Evolutionary conservation across 1,140 invertebrate genomes (phyloP).

Genomic region (Phthorimaea operculella): DNA sequence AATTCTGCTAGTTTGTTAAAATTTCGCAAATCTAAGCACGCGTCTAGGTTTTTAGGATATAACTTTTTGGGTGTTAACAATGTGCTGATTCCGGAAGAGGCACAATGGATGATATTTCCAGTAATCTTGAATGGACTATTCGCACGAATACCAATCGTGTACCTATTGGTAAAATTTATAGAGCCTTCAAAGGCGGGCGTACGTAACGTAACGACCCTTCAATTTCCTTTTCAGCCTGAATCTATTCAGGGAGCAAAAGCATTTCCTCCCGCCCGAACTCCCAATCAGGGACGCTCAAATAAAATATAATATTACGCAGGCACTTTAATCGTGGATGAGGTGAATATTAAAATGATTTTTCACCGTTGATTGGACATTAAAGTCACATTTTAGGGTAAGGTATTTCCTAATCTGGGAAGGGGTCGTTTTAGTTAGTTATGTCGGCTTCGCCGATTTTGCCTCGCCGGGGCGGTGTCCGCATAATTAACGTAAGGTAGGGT

Average conservation of each 20-base stretch:
- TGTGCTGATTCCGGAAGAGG: neutral
- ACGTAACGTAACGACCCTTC: slow-evolving; percentile 50
- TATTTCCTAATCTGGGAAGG: neutral
- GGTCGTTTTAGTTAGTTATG: neutral
- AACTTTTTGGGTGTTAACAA: neutral
- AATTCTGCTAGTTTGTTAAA: slow-evolving; percentile 28
- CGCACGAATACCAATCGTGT: slow-evolving; percentile 40
- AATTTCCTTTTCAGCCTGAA: slow-evolving; percentile 50
- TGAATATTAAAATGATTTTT: slow-evolving; percentile 46
- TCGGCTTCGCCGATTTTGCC: neutral
- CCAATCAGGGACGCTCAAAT: slow-evolving; percentile 43
- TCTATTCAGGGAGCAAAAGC: slow-evolving; percentile 45
- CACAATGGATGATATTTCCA: neutral
- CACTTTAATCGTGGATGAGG: slow-evolving; percentile 38
- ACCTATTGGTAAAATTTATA: slow-evolving; percentile 41
- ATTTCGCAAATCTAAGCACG: slow-evolving; percentile 29
- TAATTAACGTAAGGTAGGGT: slow-evolving; percentile 18
- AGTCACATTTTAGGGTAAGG: slow-evolving; percentile 2
- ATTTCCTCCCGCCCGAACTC: slow-evolving; percentile 38
- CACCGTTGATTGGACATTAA: slow-evolving; percentile 12
- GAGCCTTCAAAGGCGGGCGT: slow-evolving; percentile 33
- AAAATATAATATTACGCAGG: slow-evolving; percentile 45
- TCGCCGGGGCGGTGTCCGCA: neutral
- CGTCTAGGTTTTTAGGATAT: neutral
- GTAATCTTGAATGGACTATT: slow-evolving; percentile 16